These are phyloP conservation scores for Triops cancriformis DNA, from an alignment of 1,140 invertebrate genomes.

Conservation along the genomic window DNA sequence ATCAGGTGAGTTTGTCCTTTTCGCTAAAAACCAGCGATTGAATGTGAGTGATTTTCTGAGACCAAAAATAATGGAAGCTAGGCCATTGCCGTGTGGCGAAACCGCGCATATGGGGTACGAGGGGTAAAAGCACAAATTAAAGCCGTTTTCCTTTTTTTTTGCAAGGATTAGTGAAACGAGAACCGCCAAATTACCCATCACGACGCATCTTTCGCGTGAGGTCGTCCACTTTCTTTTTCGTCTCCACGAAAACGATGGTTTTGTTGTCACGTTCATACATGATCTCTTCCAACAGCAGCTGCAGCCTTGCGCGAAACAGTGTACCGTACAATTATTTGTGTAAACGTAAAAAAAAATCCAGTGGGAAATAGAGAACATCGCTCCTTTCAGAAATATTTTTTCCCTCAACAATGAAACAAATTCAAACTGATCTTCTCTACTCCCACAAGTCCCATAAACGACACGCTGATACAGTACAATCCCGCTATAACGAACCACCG, in stretches of 20 bases:
- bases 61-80: background rate
- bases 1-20: background rate
- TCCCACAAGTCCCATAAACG: too few relatives aligned
- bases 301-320: constrained; percentile 50
- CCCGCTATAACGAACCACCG: too few relatives aligned
- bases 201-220: constrained; percentile 79
- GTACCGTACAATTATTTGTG: background rate
- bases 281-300: constrained; percentile 78
- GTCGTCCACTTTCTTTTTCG: constrained; percentile 92
- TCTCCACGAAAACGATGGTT: constrained; percentile 94
- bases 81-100: background rate
- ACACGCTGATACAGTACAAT: too few relatives aligned
- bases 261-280: constrained; percentile 79
- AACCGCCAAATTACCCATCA: constrained; percentile 52
- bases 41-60: background rate
- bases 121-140: background rate
- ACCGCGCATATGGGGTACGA: background rate
- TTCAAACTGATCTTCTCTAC: too few relatives aligned
- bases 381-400: too few relatives aligned
- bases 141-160: background rate
- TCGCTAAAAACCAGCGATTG: background rate
- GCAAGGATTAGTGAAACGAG: background rate
- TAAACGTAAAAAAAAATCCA: too few relatives aligned
- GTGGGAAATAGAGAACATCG: too few relatives aligned
- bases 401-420: too few relatives aligned